Conservation (phyloP, 2,797 vertebrate genomes). For the Liparis tanakae region DNA sequence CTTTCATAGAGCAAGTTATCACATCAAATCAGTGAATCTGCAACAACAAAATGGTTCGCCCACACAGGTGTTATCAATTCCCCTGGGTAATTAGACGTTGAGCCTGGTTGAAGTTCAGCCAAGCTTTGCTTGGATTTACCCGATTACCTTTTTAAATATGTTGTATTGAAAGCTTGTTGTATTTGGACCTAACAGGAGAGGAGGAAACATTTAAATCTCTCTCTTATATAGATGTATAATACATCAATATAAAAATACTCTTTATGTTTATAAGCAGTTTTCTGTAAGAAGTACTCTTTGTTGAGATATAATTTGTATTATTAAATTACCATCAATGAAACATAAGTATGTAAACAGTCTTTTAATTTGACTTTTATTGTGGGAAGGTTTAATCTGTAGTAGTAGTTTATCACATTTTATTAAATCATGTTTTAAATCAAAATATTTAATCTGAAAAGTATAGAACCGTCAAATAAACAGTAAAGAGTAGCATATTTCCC, state of each 20-base stretch:
- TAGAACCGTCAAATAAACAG: not conserved
- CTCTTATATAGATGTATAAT: no score
- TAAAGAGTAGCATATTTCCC: not conserved
- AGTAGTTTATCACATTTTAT: not conserved
- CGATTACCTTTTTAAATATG: not conserved
- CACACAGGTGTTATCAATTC: not conserved
- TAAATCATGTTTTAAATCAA: not conserved
- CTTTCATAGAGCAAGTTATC: not conserved
- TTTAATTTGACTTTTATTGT: not conserved
- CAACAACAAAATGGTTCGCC: not conserved
- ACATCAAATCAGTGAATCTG: not conserved
- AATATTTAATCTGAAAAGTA: not conserved
- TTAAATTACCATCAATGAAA: not conserved
- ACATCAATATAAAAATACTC: not conserved
- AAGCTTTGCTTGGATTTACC: not conserved
- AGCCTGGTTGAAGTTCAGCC: not conserved
- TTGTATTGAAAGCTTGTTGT: not conserved
- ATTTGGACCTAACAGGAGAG: no score
- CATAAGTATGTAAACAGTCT: not conserved
- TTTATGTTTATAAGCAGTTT: no score
- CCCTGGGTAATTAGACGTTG: not conserved
- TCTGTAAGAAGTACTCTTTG: not conserved
- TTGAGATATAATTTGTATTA: not conserved
- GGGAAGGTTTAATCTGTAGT: not conserved
- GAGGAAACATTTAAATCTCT: no score